Evolutionary conservation across 2,888 invertebrate species (phyloP).

Genomic region (Ochlodes sylvanus): DNA sequence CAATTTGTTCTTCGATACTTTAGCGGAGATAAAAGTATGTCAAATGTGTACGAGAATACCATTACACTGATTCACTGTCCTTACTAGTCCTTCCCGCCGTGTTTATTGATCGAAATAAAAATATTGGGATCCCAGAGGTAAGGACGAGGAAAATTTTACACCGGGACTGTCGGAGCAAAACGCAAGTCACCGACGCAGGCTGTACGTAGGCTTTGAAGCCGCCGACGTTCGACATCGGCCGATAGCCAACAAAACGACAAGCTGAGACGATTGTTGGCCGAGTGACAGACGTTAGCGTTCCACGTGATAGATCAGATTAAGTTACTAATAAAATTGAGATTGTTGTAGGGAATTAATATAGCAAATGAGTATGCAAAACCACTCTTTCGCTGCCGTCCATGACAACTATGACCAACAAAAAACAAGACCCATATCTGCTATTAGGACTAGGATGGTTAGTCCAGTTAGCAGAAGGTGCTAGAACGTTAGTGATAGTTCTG

Average conservation of each 20-base stretch:
- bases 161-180: slow-evolving; percentile 59
- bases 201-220: slow-evolving; percentile 74
- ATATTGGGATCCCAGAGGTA: slow-evolving; percentile 43
- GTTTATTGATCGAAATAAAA: slow-evolving; percentile 38
- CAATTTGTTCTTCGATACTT: no score
- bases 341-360: no score
- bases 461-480: no score
- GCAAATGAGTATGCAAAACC: no score
- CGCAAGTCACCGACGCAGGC: slow-evolving; percentile 74
- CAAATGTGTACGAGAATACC: background rate
- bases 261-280: slow-evolving; percentile 49
- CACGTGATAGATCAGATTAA: background rate
- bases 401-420: no score
- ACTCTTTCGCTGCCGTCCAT: no score
- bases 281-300: slow-evolving; percentile 53
- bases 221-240: slow-evolving; percentile 80
- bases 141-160: slow-evolving; percentile 67
- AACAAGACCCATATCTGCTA: no score
- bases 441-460: no score
- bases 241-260: slow-evolving; percentile 82
- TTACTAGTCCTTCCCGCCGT: slow-evolving; percentile 17
- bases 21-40: no score
- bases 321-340: no score
- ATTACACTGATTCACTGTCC: slow-evolving; percentile 26
- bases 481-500: no score